Evolutionary conservation across 2,113 vertebrate genomes (phyloP), one percentile per base, ranked within the genome.

Genomic region (Chaetorhynchus papuensis): DNA sequence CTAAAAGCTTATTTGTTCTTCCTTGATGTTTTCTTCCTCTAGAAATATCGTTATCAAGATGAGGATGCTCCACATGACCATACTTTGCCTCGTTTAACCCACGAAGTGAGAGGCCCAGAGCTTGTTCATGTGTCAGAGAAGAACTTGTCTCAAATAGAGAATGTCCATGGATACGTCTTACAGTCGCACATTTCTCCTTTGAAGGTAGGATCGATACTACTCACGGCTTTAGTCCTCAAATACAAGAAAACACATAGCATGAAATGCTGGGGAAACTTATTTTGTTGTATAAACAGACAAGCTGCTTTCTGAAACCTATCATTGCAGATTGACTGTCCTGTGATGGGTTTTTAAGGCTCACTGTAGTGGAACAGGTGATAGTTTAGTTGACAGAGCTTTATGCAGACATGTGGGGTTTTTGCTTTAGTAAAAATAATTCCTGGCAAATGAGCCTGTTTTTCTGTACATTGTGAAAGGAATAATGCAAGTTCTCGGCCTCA

Each of bases 81-180:
- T 93, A 98, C 98, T 54, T 99, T 99, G 96, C 99, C 99, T 92
- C 98, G 98, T 81, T 98, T 99, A 94, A 99, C 99, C 81, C 98
- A 98, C 0, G 99, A 99, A 96, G 98, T 98, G 68, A 98, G 98
- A 81, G 98, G 99, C 18, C 99, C 99, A 4, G 99, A 99, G 94
- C 98, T 99, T 12, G 99, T 99, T 93, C 99, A 99, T 2, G 98
- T 99, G 60, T 99, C 99, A 6, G 99, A 99, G 97, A 99, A 99
- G 98, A 99, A 99, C 96, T 97, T 99, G 53, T 99, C 99, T 30
- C 99, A 99, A 95, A 99, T 99, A 88, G 99, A 99, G 97, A 99
- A 99, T 80, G 99, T 99, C 83, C 99, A 99, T 22, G 99, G 99
- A 96, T 99, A 99, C 5, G 99, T 99, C 92, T 98, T 99, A 61